Evolutionary conservation across 2,113 vertebrate genomes (phyloP).

Genomic region (Dicaeum eximium): DNA sequence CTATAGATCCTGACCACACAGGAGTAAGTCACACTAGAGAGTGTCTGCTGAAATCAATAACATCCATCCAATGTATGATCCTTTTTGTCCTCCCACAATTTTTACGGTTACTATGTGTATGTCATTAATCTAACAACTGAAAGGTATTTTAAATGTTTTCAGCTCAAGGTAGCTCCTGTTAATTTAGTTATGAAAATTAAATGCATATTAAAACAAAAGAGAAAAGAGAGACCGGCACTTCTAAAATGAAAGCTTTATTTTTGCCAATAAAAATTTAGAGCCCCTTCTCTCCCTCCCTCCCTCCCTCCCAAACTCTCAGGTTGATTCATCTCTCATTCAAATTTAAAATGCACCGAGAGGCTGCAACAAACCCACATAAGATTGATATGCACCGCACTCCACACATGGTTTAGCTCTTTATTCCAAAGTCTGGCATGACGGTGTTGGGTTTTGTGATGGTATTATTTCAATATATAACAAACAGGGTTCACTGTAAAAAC

Average conservation of each 20-base stretch:
- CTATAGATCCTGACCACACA: neutral
- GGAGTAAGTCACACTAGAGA: neutral
- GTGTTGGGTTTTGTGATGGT: conserved; percentile 32
- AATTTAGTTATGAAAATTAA: neutral
- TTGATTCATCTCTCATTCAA: conserved; percentile 61
- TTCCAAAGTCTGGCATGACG: conserved; percentile 8
- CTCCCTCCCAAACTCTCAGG: conserved; percentile 9
- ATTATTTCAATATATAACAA: conserved; percentile 54
- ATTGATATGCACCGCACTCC: conserved; percentile 25
- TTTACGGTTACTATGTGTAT: neutral
- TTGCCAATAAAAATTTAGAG: conserved; percentile 48
- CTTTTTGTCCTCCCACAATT: neutral
- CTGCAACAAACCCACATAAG: conserved; percentile 41
- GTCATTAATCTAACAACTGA: neutral
- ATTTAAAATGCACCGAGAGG: conserved; percentile 55
- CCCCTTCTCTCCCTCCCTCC: neutral
- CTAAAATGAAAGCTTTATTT: neutral
- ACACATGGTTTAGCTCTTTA: conserved; percentile 41
- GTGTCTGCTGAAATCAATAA: neutral
- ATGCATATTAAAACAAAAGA: neutral
- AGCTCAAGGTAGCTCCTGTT: neutral
- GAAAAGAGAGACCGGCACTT: neutral
- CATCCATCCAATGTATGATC: neutral
- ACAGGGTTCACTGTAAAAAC: conserved; percentile 8
- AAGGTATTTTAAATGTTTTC: conserved; percentile 3